A percentile compares a stretch with the other conserved stretches of the same genome.
phyloP scores from a whole-genome alignment of 2,888 invertebrate species.

The Erannis defoliaria region DNA sequence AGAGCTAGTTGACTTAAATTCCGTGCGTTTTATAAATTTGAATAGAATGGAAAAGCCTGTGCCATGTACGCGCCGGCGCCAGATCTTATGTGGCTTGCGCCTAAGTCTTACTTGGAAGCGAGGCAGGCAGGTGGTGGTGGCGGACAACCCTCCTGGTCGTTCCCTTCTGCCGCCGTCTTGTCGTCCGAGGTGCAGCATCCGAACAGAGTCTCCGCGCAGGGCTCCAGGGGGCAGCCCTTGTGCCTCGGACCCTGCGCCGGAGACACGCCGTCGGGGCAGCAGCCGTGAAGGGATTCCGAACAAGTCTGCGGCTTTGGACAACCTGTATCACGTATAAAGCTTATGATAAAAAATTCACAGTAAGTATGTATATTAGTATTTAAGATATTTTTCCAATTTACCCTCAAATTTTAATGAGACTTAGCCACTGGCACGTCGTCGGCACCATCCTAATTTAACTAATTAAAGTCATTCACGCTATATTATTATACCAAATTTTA shows the following conservation, averaged over 20 bases:
- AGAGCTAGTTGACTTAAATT: too few species aligned
- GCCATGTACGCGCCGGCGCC: too few species aligned
- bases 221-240: slow-evolving; percentile 91
- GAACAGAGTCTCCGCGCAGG: slow-evolving; percentile 92
- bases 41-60: too few species aligned
- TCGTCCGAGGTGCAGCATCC: slow-evolving; percentile 94
- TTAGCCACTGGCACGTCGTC: too few species aligned
- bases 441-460: too few species aligned
- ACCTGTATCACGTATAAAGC: slow-evolving; percentile 67
- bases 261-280: slow-evolving; percentile 94
- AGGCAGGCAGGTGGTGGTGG: slow-evolving; percentile 87
- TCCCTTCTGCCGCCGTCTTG: slow-evolving; percentile 91
- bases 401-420: too few species aligned
- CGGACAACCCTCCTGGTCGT: slow-evolving; percentile 94
- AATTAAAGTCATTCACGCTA: too few species aligned
- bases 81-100: too few species aligned
- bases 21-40: too few species aligned
- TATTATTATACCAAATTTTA: too few species aligned
- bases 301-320: slow-evolving; percentile 92
- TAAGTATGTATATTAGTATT: background rate
- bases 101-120: slow-evolving; percentile 78
- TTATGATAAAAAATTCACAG: background rate
- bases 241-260: slow-evolving; percentile 90
- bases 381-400: too few species aligned
- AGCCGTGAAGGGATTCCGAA: slow-evolving; percentile 91